Evolutionary conservation across 2,797 vertebrate species (phyloP).

Genomic region (Heteromormyrus szaboi): DNA sequence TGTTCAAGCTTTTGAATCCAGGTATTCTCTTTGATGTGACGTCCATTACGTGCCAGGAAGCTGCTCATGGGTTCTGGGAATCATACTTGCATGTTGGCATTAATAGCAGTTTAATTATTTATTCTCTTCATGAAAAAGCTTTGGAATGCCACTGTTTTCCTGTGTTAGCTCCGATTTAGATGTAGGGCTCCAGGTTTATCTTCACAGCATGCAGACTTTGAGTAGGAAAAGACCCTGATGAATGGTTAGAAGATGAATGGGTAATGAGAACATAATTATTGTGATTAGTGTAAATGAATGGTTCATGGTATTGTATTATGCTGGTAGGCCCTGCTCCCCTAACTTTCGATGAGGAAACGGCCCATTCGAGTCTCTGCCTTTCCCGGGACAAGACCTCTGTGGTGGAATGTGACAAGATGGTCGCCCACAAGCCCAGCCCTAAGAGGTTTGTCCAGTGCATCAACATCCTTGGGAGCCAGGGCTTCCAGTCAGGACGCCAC

Average conservation of each 20-base stretch:
- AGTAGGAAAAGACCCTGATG: not conserved
- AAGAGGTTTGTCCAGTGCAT: constrained; percentile 72
- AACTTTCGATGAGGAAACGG: constrained; percentile 70
- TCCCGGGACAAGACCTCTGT: constrained; percentile 67
- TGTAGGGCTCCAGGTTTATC: not conserved
- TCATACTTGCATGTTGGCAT: not conserved
- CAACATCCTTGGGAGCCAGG: constrained; percentile 63
- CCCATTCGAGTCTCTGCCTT: constrained; percentile 68
- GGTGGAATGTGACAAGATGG: constrained; percentile 50
- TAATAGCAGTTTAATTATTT: not conserved
- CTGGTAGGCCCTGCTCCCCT: constrained; percentile 61
- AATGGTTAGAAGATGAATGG: not conserved
- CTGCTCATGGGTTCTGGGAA: not conserved
- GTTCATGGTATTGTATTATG: not conserved
- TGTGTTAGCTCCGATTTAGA: not conserved
- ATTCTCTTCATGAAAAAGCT: not conserved
- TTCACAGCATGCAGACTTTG: not conserved
- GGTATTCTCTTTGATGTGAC: constrained; percentile 46
- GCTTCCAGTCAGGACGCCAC: constrained; percentile 63
- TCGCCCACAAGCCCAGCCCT: constrained; percentile 32
- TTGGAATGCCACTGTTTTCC: not conserved
- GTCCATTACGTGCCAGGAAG: not conserved
- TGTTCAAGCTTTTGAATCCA: constrained; percentile 65
- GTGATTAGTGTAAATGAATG: not conserved
- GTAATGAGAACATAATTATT: not conserved